These are phyloP conservation scores for Mythimna albipuncta DNA, from an alignment of 2,888 invertebrate genomes.

Conservation along the genomic window DNA sequence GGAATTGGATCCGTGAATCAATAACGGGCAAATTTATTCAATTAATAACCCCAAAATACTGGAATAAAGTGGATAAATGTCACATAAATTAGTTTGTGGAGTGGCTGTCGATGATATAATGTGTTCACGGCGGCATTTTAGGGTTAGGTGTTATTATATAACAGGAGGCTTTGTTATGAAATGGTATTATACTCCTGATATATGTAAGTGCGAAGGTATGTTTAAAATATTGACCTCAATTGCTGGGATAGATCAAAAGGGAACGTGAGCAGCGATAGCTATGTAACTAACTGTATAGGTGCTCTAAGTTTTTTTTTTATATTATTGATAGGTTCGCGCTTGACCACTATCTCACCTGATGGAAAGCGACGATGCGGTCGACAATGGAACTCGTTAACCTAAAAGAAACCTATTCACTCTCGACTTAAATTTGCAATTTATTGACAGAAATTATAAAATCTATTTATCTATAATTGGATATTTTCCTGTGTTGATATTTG, in stretches of 20 bases:
- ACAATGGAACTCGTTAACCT: too few species aligned
- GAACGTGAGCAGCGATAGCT: not conserved
- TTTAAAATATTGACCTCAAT: not conserved
- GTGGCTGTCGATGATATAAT: conserved; percentile 65
- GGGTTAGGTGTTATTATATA: conserved; percentile 32
- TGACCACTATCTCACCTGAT: too few species aligned
- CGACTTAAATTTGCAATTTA: too few species aligned
- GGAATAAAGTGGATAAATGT: conserved; percentile 71
- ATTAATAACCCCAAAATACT: conserved; percentile 67
- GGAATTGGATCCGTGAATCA: conserved; percentile 62
- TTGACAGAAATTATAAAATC: not conserved
- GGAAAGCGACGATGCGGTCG: too few species aligned
- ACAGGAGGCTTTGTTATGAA: conserved; percentile 26
- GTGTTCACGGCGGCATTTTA: conserved; percentile 50
- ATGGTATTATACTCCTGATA: not conserved
- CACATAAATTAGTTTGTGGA: conserved; percentile 71
- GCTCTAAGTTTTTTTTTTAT: too few species aligned
- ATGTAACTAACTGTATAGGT: not conserved
- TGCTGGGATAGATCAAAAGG: not conserved
- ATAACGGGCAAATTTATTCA: conserved; percentile 68
- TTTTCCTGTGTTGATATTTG: too few species aligned
- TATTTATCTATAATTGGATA: not conserved
- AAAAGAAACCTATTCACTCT: too few species aligned
- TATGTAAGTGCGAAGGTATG: not conserved
- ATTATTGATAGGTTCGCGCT: too few species aligned